These are phyloP conservation scores for Drosophila kikkawai DNA, from an alignment of 1,140 invertebrate genomes.

Conservation along the genomic window DNA sequence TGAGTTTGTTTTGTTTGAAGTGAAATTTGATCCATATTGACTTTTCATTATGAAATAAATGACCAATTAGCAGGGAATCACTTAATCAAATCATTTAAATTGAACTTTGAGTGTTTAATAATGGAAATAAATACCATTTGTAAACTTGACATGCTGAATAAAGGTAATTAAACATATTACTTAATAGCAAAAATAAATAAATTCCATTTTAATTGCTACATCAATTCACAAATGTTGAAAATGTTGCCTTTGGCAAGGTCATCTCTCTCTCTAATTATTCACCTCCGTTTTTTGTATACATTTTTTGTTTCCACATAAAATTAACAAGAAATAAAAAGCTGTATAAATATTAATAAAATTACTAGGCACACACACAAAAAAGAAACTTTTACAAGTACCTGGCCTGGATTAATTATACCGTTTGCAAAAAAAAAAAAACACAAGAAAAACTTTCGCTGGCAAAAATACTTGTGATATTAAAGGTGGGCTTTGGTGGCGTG, in stretches of 20 bases:
- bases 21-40: slow-evolving; percentile 20
- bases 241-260: slow-evolving; percentile 5
- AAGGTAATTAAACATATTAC: not conserved
- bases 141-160: not conserved
- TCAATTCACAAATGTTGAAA: not conserved
- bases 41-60: slow-evolving; percentile 12
- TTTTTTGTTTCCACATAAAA: not conserved
- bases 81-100: slow-evolving; percentile 9
- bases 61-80: slow-evolving; percentile 8
- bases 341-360: slow-evolving; percentile 15
- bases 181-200: not conserved
- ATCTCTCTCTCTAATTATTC: not conserved
- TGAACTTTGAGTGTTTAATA: not conserved
- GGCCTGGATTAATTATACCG: slow-evolving; percentile 16
- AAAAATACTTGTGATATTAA: slow-evolving; percentile 56
- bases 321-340: slow-evolving; percentile 8
- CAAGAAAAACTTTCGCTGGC: slow-evolving; percentile 14
- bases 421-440: not conserved
- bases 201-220: not conserved
- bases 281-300: not conserved
- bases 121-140: not conserved
- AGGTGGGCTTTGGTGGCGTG: slow-evolving; percentile 43
- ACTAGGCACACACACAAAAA: slow-evolving; percentile 6
- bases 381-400: slow-evolving; percentile 16
- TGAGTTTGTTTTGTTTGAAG: not conserved